Conservation (phyloP, 1,140 invertebrate genomes). For the Dendroctonus ponderosae region DNA sequence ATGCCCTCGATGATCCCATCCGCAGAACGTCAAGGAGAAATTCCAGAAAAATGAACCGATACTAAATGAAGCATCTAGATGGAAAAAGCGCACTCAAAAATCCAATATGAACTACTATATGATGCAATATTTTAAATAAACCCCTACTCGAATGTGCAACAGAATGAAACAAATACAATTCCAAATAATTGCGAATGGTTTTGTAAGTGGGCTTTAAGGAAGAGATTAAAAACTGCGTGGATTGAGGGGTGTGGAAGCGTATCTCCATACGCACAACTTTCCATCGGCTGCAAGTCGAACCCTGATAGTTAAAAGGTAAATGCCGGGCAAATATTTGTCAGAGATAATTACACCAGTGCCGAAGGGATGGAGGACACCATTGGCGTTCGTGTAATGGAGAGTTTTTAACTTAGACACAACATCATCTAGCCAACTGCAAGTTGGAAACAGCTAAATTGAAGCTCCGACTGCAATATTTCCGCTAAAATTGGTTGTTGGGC, state of each 20-base stretch:
- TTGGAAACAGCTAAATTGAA: no score
- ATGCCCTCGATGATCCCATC: no score
- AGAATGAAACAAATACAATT: constrained; percentile 27
- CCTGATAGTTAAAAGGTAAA: constrained; percentile 50
- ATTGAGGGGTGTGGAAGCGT: constrained; percentile 29
- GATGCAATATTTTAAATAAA: constrained; percentile 7
- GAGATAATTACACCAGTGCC: constrained; percentile 50
- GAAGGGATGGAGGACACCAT: constrained; percentile 40
- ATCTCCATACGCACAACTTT: constrained; percentile 23
- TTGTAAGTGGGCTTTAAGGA: constrained; percentile 28
- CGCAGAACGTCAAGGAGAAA: no score
- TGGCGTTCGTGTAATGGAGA: constrained; percentile 17
- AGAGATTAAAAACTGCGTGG: constrained; percentile 29
- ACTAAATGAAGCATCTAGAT: no score
- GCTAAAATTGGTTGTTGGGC: no score
- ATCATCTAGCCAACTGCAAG: no score
- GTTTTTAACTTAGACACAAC: no score
- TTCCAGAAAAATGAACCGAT: no score
- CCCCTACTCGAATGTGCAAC: constrained; percentile 17
- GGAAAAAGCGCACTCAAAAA: neutral
- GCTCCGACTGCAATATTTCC: no score
- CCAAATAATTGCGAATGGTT: constrained; percentile 21
- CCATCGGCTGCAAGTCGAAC: constrained; percentile 36
- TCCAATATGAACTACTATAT: neutral
- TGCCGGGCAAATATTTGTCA: constrained; percentile 49